phyloP scores from a whole-genome alignment of 2,888 invertebrate species.

The Drosophila diplacantha region DNA sequence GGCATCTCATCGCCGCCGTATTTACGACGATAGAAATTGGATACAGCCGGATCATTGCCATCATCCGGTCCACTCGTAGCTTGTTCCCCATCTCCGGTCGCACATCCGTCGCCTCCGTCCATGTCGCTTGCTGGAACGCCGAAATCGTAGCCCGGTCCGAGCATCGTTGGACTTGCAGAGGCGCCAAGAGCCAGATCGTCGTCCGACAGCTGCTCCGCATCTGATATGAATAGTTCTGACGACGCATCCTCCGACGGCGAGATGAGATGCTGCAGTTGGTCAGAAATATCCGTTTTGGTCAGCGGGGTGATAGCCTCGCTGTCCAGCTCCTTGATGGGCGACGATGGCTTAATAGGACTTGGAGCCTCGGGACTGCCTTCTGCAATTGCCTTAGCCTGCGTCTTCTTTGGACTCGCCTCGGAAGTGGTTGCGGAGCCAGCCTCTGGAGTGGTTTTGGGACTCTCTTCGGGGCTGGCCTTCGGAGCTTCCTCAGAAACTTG shows the following conservation, averaged over 20 bases:
- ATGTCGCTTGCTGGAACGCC: constrained; percentile 4
- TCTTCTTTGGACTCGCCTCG: constrained; percentile 4
- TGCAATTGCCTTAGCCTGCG: not conserved
- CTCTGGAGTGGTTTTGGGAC: constrained; percentile 11
- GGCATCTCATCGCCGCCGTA: constrained; percentile 55
- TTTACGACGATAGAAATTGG: constrained; percentile 52
- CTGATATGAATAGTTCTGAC: constrained; percentile 71
- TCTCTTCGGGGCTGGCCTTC: constrained; percentile 16
- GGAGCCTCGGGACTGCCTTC: not conserved
- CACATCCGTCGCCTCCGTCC: constrained; percentile 22
- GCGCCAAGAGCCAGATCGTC: constrained; percentile 78
- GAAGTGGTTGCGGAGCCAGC: not conserved
- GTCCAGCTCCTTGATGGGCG: constrained; percentile 35
- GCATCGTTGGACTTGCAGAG: constrained; percentile 76
- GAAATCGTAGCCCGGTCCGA: constrained; percentile 39
- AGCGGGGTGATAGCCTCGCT: constrained; percentile 38
- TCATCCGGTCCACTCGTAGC: constrained; percentile 15
- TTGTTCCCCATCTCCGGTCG: constrained; percentile 20
- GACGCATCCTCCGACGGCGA: constrained; percentile 52
- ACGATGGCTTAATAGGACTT: constrained; percentile 21
- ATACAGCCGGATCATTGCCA: constrained; percentile 17
- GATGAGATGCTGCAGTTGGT: constrained; percentile 45
- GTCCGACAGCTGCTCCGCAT: constrained; percentile 73
- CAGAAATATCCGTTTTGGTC: constrained; percentile 45
- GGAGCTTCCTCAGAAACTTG: not conserved